Conservation (phyloP, 2,113 vertebrate species). For the Mesembrinibis cayennensis region DNA sequence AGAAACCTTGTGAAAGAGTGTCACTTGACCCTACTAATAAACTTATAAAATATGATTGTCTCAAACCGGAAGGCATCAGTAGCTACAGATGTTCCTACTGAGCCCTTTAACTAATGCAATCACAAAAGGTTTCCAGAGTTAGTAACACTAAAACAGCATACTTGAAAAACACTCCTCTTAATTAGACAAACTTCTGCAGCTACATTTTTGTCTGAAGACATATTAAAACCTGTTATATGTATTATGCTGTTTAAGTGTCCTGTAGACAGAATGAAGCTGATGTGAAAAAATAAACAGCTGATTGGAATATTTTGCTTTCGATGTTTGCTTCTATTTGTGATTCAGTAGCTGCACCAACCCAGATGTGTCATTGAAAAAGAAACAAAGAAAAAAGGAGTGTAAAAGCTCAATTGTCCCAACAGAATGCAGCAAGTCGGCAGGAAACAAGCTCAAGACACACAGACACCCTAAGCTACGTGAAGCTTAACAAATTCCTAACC, state of each 20-base stretch:
- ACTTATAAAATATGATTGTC: neutral
- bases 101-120: neutral
- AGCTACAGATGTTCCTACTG: neutral
- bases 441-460: neutral
- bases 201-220: neutral
- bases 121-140: neutral
- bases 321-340: slow-evolving; percentile 5
- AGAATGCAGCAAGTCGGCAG: slow-evolving; percentile 20
- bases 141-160: neutral
- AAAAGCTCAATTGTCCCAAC: neutral
- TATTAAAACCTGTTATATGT: neutral
- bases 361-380: slow-evolving; percentile 3
- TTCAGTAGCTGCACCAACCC: slow-evolving; percentile 8
- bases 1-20: neutral
- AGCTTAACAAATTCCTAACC: neutral
- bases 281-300: neutral
- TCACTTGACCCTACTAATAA: neutral
- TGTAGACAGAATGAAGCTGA: neutral
- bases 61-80: neutral
- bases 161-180: neutral
- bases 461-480: neutral
- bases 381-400: neutral
- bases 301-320: neutral
- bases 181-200: neutral
- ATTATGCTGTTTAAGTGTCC: neutral